Conservation (phyloP, 2,113 vertebrate species). For the Hemiscyllium ocellatum region DNA sequence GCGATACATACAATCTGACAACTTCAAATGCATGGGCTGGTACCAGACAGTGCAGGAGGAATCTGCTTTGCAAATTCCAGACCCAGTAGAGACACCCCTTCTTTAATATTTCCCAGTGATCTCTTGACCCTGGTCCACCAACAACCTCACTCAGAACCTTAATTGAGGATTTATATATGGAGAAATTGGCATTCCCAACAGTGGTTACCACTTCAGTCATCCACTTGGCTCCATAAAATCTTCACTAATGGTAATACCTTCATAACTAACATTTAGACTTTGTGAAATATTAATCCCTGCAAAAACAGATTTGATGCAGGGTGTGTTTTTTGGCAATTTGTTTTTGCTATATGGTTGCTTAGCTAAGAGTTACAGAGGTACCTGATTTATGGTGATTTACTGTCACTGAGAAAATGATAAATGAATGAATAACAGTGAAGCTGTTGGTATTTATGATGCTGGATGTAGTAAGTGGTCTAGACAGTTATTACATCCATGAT, state of each 20-base stretch:
- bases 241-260: background rate
- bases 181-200: too few relatives aligned
- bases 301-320: background rate
- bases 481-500: background rate
- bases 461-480: background rate
- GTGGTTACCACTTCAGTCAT: too few relatives aligned
- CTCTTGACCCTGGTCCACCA: too few relatives aligned
- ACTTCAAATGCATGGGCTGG: too few relatives aligned
- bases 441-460: background rate
- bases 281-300: background rate
- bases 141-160: too few relatives aligned
- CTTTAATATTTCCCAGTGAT: too few relatives aligned
- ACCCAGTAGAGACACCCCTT: too few relatives aligned
- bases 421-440: background rate
- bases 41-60: too few relatives aligned
- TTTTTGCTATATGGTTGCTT: background rate
- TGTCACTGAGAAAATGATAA: background rate
- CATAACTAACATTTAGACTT: background rate
- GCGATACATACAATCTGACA: too few relatives aligned
- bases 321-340: background rate
- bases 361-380: background rate
- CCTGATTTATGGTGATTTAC: background rate
- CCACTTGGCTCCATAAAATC: too few relatives aligned
- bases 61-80: too few relatives aligned
- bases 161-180: too few relatives aligned